Conservation (phyloP, 2,113 vertebrate genomes). For the Neomonachus schauinslandi region DNA sequence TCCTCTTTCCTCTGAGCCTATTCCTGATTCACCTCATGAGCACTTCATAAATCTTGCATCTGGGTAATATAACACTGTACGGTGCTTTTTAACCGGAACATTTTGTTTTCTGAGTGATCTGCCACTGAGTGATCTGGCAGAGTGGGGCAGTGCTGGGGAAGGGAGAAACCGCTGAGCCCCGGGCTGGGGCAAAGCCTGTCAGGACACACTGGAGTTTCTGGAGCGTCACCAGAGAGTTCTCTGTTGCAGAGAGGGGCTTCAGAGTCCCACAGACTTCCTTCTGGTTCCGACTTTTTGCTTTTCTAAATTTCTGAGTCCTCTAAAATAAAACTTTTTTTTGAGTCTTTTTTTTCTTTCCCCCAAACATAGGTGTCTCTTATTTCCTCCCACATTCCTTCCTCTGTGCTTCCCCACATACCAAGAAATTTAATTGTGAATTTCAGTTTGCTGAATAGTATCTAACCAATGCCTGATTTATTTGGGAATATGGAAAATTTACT, state of each 20-base stretch:
- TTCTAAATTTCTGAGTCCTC: neutral
- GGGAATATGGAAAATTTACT: neutral
- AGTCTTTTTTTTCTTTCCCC: neutral
- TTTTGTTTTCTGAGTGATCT: neutral
- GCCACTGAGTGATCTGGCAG: neutral
- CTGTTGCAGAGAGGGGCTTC: neutral
- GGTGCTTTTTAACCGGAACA: slow-evolving; percentile 19
- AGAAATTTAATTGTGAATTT: neutral
- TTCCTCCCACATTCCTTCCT: neutral
- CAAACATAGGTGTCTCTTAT: neutral
- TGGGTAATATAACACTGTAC: neutral
- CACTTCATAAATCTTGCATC: slow-evolving; percentile 40
- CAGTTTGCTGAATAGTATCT: neutral
- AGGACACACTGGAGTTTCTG: fast-evolving
- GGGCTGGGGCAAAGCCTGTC: neutral
- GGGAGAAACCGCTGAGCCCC: neutral
- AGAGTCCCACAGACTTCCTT: neutral
- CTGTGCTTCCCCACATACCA: neutral
- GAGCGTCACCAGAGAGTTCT: neutral
- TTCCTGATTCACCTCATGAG: slow-evolving; percentile 21
- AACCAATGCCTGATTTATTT: neutral
- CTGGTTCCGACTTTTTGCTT: neutral
- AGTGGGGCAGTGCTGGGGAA: neutral
- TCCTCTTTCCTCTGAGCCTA: slow-evolving; percentile 30
- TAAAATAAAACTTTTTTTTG: neutral